These are phyloP conservation scores for Chlorocebus sabaeus DNA, from an alignment of 2,113 vertebrate genomes.

Conservation along the genomic window DNA sequence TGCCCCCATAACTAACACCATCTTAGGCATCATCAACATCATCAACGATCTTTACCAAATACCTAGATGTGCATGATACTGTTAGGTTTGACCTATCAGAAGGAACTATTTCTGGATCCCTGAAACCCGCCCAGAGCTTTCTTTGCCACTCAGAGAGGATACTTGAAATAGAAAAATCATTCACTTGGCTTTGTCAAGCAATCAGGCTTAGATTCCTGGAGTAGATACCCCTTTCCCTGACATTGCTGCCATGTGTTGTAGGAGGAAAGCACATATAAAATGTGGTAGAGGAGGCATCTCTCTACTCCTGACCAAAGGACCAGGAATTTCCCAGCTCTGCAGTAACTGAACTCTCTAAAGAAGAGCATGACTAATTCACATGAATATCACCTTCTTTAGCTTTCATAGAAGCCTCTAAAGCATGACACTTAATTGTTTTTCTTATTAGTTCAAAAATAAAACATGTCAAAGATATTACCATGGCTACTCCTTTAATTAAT, in stretches of 20 bases:
- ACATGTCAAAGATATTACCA: background rate
- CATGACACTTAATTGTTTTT: conserved; percentile 30
- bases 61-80: background rate
- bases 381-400: background rate
- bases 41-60: background rate
- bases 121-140: background rate
- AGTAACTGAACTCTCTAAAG: background rate
- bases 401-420: background rate
- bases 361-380: background rate
- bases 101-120: background rate
- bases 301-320: background rate
- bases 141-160: background rate
- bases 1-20: background rate
- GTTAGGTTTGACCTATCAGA: background rate
- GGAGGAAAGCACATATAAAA: background rate
- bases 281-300: background rate
- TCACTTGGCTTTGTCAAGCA: background rate
- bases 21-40: background rate
- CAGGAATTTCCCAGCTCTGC: background rate
- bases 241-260: background rate
- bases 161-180: background rate
- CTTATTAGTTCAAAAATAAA: conserved; percentile 59
- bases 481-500: conserved; percentile 63
- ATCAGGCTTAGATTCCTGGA: background rate
- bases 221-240: background rate